Evolutionary conservation across 2,113 vertebrate species (phyloP).

Genomic region (Pomatostomus ruficeps): DNA sequence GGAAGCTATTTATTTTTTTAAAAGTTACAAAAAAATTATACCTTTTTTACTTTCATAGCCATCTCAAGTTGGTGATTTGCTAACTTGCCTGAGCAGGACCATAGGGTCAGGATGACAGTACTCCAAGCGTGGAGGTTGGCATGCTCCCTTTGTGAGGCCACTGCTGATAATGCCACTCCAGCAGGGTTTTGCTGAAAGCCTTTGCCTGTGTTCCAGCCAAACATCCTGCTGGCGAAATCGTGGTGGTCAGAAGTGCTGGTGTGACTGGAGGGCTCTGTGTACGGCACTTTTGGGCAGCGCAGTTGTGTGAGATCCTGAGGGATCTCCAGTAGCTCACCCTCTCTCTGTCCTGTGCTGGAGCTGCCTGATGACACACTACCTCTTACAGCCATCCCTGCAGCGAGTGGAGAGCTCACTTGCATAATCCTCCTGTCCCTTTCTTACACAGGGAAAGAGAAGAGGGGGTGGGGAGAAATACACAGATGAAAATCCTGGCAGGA

Average conservation of each 20-base stretch:
- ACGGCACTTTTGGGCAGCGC: fast-evolving
- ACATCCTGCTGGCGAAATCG: fast-evolving
- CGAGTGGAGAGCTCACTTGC: neutral
- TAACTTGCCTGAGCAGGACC: fast-evolving
- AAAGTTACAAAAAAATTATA: fast-evolving
- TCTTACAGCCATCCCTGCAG: neutral
- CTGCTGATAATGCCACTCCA: neutral
- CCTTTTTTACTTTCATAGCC: neutral
- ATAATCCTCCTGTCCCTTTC: neutral
- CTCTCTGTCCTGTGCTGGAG: neutral
- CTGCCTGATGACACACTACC: fast-evolving
- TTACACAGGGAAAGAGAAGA: neutral
- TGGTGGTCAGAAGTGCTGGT: neutral
- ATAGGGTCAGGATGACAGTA: neutral
- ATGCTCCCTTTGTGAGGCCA: neutral
- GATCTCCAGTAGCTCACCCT: neutral
- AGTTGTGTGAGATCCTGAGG: neutral
- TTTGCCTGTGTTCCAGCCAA: neutral
- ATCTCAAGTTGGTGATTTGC: neutral
- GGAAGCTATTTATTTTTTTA: neutral
- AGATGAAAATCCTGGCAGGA: neutral
- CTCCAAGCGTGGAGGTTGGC: fast-evolving
- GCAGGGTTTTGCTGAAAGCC: neutral
- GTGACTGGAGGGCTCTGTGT: neutral
- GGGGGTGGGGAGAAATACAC: neutral